These are phyloP conservation scores for Sebastes itinus DNA, from an alignment of 2,797 vertebrate species.

Conservation along the genomic window DNA sequence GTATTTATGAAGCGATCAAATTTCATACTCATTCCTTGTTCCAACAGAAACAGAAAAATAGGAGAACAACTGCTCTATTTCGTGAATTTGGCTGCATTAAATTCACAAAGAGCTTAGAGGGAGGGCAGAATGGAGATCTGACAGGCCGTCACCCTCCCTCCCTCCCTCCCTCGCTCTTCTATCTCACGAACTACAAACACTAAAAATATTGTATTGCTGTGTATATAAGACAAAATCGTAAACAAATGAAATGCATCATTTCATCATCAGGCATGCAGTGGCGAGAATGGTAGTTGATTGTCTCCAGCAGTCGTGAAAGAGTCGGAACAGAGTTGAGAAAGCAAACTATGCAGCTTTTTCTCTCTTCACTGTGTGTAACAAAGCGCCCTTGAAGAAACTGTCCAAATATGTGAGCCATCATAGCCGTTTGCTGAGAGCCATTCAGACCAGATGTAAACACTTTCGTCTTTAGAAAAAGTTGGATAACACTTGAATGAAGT, in stretches of 20 bases:
- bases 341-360: not conserved
- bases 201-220: too few species aligned
- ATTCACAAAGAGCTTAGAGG: not conserved
- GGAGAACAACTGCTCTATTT: not conserved
- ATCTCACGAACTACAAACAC: not conserved
- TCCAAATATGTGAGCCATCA: not conserved
- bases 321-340: not conserved
- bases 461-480: not conserved
- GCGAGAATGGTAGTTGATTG: too few species aligned
- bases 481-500: not conserved
- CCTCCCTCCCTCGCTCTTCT: not conserved
- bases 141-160: not conserved
- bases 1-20: not conserved
- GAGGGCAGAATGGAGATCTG: not conserved
- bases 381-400: not conserved
- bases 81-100: not conserved
- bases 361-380: not conserved
- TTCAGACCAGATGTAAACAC: not conserved
- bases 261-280: not conserved
- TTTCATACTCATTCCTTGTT: not conserved
- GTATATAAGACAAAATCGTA: too few species aligned
- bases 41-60: not conserved
- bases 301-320: not conserved
- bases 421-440: not conserved
- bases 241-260: too few species aligned